Conservation (phyloP, 2,797 vertebrate species). For the Scyliorhinus canicula region DNA sequence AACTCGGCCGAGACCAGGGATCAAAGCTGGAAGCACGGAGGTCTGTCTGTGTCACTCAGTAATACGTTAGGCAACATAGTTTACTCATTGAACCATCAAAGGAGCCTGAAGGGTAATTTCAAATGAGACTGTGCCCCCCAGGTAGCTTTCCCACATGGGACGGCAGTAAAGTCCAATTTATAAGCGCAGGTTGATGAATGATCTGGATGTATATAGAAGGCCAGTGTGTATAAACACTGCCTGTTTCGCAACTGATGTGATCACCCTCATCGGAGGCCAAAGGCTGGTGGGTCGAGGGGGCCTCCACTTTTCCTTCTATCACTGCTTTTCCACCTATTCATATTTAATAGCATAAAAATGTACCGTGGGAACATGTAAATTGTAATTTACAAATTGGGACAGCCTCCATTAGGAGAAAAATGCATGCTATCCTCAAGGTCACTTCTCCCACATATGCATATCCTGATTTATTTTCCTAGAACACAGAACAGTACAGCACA, state of each 20-base stretch:
- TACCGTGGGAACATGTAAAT: neutral
- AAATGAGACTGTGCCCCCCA: neutral
- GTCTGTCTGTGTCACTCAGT: neutral
- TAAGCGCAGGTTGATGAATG: neutral
- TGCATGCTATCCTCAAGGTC: neutral
- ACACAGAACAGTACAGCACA: no score
- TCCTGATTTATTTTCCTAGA: no score
- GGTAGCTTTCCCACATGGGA: neutral
- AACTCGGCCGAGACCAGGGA: neutral
- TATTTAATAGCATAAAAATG: neutral
- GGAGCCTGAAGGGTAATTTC: neutral
- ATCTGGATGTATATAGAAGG: neutral
- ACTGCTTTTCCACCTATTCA: neutral
- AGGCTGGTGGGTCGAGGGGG: neutral
- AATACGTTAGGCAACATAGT: neutral
- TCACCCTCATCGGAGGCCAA: neutral
- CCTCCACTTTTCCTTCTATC: neutral
- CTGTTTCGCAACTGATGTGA: neutral
- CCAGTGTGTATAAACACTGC: neutral
- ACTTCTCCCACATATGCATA: neutral
- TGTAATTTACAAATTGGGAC: neutral
- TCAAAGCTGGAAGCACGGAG: neutral
- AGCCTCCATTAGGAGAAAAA: neutral
- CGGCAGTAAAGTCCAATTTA: neutral
- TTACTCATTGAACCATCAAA: neutral